Percentiles rank a stretch among this genome's conserved stretches.
Conservation (phyloP, 2,113 vertebrate species). For the Hucho hucho region DNA sequence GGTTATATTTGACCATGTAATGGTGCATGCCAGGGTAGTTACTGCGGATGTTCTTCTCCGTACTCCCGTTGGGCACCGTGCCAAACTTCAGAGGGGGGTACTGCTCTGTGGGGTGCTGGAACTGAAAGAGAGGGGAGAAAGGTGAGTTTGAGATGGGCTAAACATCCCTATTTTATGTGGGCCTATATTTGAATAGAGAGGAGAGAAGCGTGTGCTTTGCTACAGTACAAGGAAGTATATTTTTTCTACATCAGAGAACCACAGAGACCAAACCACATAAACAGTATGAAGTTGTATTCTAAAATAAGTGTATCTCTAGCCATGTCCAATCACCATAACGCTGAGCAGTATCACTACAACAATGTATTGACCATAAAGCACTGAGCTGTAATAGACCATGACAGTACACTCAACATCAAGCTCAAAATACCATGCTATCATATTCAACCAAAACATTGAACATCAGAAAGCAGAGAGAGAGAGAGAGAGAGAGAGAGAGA, state of each 20-base stretch:
- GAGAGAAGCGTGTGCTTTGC: background rate
- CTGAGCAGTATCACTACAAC: background rate
- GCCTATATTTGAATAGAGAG: conserved; percentile 29
- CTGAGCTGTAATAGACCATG: too few relatives aligned
- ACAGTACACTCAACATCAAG: too few relatives aligned
- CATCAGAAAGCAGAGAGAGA: too few relatives aligned
- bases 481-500: too few relatives aligned
- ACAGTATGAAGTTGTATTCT: too few relatives aligned
- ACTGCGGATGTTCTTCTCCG: conserved; percentile 92
- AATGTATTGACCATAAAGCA: too few relatives aligned
- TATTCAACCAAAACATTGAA: too few relatives aligned
- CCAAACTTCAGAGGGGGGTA: conserved; percentile 92
- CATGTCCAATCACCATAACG: background rate
- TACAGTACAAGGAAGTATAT: too few relatives aligned
- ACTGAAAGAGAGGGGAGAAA: conserved; percentile 69
- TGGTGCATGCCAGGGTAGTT: conserved; percentile 94
- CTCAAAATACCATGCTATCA: too few relatives aligned
- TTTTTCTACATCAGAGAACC: too few relatives aligned
- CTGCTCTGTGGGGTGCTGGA: conserved; percentile 90
- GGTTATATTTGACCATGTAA: conserved; percentile 95
- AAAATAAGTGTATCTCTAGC: too few relatives aligned
- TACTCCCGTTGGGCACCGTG: conserved; percentile 92
- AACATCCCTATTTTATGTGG: background rate
- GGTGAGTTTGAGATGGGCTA: conserved; percentile 20
- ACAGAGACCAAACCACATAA: too few relatives aligned